Percentiles rank a stretch among this genome's conserved stretches.
phyloP scores from a whole-genome alignment of 2,797 vertebrate genomes.

The Decapterus maruadsi region DNA sequence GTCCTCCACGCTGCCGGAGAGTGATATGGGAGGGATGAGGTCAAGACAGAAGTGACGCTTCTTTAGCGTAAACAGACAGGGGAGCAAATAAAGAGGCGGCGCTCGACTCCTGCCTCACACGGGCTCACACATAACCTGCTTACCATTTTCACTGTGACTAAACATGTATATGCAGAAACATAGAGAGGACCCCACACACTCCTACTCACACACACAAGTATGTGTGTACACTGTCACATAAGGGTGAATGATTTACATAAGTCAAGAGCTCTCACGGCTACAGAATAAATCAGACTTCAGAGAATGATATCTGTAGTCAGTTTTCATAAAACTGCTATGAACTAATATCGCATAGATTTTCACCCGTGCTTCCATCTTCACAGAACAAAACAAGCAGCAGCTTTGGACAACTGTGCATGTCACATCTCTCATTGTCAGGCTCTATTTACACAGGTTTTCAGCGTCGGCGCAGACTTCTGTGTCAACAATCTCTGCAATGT shows the following conservation, averaged over 20 bases:
- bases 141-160: conserved; percentile 70
- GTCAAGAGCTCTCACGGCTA: conserved; percentile 11
- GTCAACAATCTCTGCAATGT: conserved; percentile 50
- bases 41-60: conserved; percentile 48
- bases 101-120: conserved; percentile 43
- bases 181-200: conserved; percentile 54
- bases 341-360: conserved; percentile 20
- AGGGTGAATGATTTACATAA: conserved; percentile 27
- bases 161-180: conserved; percentile 64
- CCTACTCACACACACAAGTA: conserved; percentile 21
- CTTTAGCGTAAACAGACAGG: conserved; percentile 60
- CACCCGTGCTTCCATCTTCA: conserved; percentile 16
- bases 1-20: conserved; percentile 50
- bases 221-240: conserved; percentile 26
- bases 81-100: conserved; percentile 56
- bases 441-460: conserved; percentile 48
- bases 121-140: conserved; percentile 73
- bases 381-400: conserved; percentile 17
- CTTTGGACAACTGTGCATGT: conserved; percentile 28
- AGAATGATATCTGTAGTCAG: not conserved
- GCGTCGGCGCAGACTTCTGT: conserved; percentile 29
- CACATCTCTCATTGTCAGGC: conserved; percentile 39
- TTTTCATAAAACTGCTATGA: conserved; percentile 2
- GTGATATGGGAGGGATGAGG: conserved; percentile 65
- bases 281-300: conserved; percentile 6